These are phyloP conservation scores for Ceratosolen fusciceps DNA, from an alignment of 1,140 invertebrate species.

Conservation along the genomic window DNA sequence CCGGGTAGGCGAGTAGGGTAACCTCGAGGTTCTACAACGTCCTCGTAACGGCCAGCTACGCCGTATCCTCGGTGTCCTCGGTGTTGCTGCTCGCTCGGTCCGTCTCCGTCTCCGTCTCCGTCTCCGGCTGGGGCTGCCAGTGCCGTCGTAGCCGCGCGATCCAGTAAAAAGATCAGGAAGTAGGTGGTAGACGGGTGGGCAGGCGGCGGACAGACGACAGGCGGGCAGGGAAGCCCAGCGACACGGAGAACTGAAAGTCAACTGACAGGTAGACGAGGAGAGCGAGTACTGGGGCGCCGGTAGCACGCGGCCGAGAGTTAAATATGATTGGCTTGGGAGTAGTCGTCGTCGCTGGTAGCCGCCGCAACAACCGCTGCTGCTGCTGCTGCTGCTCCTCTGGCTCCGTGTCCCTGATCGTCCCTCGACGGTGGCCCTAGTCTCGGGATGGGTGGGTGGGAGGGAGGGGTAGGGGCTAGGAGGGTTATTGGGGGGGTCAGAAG, in stretches of 20 bases:
- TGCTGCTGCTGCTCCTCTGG: conserved; percentile 7
- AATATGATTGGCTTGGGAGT: conserved; percentile 53
- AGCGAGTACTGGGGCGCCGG: conserved; percentile 53
- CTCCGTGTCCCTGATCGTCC: neutral
- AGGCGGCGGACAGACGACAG: too few relatives aligned
- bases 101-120: too few relatives aligned
- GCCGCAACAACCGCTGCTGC: neutral
- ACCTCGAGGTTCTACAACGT: too few relatives aligned
- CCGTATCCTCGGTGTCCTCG: too few relatives aligned
- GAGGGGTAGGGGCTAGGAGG: too few relatives aligned
- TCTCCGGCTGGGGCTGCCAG: too few relatives aligned
- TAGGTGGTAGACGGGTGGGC: neutral
- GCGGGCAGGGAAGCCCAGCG: neutral
- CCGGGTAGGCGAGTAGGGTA: too few relatives aligned
- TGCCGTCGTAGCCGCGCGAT: too few relatives aligned
- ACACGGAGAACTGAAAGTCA: neutral
- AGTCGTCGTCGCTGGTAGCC: too few relatives aligned
- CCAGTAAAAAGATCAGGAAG: neutral
- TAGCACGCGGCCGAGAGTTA: conserved; percentile 56
- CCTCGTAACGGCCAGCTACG: too few relatives aligned
- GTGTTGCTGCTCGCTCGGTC: too few relatives aligned
- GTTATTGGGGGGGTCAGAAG: too few relatives aligned
- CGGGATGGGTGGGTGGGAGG: neutral
- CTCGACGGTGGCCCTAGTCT: neutral
- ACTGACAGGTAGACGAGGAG: neutral